Evolutionary conservation across 2,113 vertebrate genomes (phyloP).

Genomic region (Corapipo altera): DNA sequence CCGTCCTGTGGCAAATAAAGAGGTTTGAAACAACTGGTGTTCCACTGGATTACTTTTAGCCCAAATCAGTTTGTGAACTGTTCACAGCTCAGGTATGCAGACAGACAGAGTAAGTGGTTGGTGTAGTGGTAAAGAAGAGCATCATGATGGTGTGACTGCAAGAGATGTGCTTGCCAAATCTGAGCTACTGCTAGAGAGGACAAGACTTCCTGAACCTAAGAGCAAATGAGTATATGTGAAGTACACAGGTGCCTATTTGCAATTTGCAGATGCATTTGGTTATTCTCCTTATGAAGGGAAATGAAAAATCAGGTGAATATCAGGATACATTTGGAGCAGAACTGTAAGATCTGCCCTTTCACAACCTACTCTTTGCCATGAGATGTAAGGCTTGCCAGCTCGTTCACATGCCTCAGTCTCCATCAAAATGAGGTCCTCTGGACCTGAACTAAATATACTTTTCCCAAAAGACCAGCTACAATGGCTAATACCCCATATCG

Average conservation of each 20-base stretch:
- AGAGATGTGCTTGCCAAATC: neutral
- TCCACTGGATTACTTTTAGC: neutral
- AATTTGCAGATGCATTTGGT: too few relatives aligned
- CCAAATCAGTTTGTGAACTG: neutral
- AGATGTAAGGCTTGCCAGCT: neutral
- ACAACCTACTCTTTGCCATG: accelerated
- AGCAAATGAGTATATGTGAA: accelerated
- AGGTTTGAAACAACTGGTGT: neutral
- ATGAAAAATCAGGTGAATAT: neutral
- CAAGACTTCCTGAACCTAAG: neutral
- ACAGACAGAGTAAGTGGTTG: accelerated
- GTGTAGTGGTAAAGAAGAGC: neutral
- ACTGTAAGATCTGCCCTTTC: too few relatives aligned
- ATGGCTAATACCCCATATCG: accelerated
- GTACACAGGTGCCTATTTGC: neutral
- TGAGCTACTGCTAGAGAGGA: neutral
- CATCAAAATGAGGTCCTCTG: accelerated
- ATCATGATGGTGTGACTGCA: neutral
- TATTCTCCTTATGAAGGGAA: neutral
- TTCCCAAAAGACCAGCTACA: neutral
- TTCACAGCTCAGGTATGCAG: neutral
- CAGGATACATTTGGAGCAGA: neutral
- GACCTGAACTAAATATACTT: neutral
- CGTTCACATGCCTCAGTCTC: accelerated
- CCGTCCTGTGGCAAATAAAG: neutral